Percentiles rank a stretch among this genome's conserved stretches.
phyloP scores from a whole-genome alignment of 2,888 invertebrate species.

The Microctonus brassicae region DNA sequence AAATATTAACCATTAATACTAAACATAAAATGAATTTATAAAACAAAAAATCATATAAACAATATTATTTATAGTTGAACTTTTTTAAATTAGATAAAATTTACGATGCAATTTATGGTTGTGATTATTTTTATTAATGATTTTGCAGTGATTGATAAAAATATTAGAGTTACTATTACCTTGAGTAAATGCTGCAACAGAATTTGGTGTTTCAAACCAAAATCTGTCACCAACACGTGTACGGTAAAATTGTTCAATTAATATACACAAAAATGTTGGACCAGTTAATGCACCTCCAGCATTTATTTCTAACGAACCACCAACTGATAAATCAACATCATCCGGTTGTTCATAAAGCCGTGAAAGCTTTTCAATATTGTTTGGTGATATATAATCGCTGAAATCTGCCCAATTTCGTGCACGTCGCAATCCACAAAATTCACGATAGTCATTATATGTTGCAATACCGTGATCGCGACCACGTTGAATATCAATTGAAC shows the following conservation, averaged over 20 bases:
- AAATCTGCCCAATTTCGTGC: slow-evolving; percentile 77
- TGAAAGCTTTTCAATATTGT: slow-evolving; percentile 77
- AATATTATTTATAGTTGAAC: too few species aligned
- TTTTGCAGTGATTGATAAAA: background rate
- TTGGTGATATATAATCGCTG: slow-evolving; percentile 54
- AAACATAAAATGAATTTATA: background rate
- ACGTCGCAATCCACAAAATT: slow-evolving; percentile 80
- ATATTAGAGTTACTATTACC: slow-evolving; percentile 66
- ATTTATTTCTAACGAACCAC: slow-evolving; percentile 83
- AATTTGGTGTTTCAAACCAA: slow-evolving; percentile 83
- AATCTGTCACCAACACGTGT: slow-evolving; percentile 89
- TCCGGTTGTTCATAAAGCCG: slow-evolving; percentile 79
- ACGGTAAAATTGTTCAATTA: slow-evolving; percentile 89
- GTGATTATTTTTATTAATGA: too few species aligned
- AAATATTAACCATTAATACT: background rate
- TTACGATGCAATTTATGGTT: too few species aligned
- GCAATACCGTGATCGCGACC: slow-evolving; percentile 89
- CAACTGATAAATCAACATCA: slow-evolving; percentile 90
- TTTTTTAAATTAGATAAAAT: too few species aligned
- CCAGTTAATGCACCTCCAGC: slow-evolving; percentile 85
- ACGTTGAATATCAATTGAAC: slow-evolving; percentile 87
- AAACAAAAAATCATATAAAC: too few species aligned
- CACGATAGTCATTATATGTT: slow-evolving; percentile 82
- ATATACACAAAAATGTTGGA: slow-evolving; percentile 89
- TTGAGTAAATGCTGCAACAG: slow-evolving; percentile 76